Percentiles rank a stretch among this genome's conserved stretches.
Evolutionary conservation across 2,797 vertebrate genomes (phyloP).

Genomic region (Allochrocebus solatus): DNA sequence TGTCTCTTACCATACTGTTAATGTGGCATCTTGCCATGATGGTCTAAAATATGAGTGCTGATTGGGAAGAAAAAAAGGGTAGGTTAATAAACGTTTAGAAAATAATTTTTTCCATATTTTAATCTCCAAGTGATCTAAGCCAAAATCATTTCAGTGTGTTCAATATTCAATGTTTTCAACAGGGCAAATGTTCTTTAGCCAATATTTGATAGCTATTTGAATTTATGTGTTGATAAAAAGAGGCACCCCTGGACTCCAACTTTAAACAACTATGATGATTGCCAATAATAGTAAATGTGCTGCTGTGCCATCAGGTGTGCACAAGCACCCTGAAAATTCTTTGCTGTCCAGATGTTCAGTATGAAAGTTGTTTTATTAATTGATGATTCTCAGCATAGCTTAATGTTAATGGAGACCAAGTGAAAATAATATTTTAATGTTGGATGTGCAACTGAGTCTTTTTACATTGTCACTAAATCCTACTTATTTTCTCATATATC

Average conservation of each 20-base stretch:
- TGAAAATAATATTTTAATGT: neutral
- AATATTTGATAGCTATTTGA: neutral
- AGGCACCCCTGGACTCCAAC: neutral
- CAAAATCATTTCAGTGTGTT: neutral
- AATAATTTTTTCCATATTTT: neutral
- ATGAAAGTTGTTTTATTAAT: neutral
- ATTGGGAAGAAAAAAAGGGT: fast-evolving
- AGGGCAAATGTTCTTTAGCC: neutral
- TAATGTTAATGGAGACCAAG: neutral
- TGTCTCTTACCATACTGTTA: neutral
- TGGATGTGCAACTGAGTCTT: neutral
- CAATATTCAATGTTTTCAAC: neutral
- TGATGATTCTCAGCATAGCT: neutral
- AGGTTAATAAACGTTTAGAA: neutral
- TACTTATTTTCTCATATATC: neutral
- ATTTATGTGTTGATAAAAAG: neutral
- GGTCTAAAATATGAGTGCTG: neutral
- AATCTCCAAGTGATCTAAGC: neutral
- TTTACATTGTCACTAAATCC: neutral
- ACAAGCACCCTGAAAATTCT: neutral
- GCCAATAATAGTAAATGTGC: neutral
- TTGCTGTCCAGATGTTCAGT: neutral
- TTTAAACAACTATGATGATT: neutral
- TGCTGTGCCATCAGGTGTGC: neutral
- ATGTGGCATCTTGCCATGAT: neutral